Percentiles rank a stretch among this genome's conserved stretches.
Evolutionary conservation across 2,888 invertebrate species (phyloP).

Genomic region (Chironomus riparius): DNA sequence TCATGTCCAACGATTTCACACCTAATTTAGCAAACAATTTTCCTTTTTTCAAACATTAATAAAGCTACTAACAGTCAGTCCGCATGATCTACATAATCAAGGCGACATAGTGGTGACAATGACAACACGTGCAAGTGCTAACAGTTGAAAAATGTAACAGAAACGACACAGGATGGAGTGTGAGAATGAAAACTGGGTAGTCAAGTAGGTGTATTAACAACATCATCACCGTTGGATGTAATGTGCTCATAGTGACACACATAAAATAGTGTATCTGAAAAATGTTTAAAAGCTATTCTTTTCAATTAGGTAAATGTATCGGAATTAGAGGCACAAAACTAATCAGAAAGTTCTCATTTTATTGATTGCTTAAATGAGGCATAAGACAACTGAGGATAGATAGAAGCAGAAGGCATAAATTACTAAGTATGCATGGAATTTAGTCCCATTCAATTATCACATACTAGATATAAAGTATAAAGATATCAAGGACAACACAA

Average conservation of each 20-base stretch:
- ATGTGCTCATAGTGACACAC: slow-evolving; percentile 11
- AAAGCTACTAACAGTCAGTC: background rate
- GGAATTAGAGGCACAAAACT: too few relatives aligned
- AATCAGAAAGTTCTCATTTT: background rate
- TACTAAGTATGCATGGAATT: background rate
- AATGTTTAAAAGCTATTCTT: background rate
- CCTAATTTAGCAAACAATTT: too few relatives aligned
- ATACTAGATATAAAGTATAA: background rate
- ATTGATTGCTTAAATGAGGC: background rate
- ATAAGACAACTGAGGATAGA: too few relatives aligned
- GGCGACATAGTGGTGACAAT: background rate
- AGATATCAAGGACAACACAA: background rate
- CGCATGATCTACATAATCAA: background rate
- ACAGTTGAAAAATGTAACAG: background rate
- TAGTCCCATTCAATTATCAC: background rate
- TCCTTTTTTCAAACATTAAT: too few relatives aligned
- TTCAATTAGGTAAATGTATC: background rate
- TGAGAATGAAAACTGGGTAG: background rate
- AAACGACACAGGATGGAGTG: background rate
- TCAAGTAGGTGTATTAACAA: background rate
- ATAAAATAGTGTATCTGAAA: background rate
- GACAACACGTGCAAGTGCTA: background rate
- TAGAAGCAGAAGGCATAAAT: background rate
- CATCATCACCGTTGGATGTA: background rate
- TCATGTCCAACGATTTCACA: too few relatives aligned